Conservation (phyloP, 1,140 invertebrate species). For the Drosophila leontia region DNA sequence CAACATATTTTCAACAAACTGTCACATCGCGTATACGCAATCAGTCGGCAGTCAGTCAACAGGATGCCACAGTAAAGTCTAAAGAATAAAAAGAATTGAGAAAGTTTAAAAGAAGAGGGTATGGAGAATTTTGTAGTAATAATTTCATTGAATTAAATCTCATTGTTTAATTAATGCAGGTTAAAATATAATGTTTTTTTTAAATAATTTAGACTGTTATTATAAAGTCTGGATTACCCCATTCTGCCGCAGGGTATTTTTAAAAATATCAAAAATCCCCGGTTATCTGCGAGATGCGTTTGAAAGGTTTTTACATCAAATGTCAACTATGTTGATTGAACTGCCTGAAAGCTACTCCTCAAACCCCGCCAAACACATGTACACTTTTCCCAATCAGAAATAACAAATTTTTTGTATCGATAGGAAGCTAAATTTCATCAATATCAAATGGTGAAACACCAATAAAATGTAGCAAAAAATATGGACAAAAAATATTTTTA, state of each 20-base stretch:
- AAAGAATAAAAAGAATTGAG: no score
- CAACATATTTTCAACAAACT: slow-evolving; percentile 69
- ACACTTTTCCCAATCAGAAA: slow-evolving; percentile 37
- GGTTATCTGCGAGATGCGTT: no score
- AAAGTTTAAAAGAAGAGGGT: background rate
- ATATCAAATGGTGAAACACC: slow-evolving; percentile 33
- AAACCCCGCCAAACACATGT: slow-evolving; percentile 8
- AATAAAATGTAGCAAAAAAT: background rate
- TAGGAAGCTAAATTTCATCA: slow-evolving; percentile 51
- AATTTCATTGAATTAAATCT: background rate
- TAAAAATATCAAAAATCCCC: slow-evolving; percentile 40
- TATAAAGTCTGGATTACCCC: background rate
- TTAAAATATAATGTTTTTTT: no score
- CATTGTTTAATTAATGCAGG: background rate
- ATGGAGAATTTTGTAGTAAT: background rate
- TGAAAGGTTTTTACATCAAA: slow-evolving; percentile 62
- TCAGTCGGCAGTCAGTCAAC: slow-evolving; percentile 65
- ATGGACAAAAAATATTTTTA: background rate
- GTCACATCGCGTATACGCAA: slow-evolving; percentile 81
- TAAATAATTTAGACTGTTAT: no score
- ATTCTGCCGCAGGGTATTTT: slow-evolving; percentile 8
- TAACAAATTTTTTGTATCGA: slow-evolving; percentile 31
- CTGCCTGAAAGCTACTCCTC: slow-evolving; percentile 30
- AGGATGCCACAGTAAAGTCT: slow-evolving; percentile 18
- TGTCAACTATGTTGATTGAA: slow-evolving; percentile 68